Conservation (phyloP, 2,888 invertebrate genomes). For the Parelbella ahira region DNA sequence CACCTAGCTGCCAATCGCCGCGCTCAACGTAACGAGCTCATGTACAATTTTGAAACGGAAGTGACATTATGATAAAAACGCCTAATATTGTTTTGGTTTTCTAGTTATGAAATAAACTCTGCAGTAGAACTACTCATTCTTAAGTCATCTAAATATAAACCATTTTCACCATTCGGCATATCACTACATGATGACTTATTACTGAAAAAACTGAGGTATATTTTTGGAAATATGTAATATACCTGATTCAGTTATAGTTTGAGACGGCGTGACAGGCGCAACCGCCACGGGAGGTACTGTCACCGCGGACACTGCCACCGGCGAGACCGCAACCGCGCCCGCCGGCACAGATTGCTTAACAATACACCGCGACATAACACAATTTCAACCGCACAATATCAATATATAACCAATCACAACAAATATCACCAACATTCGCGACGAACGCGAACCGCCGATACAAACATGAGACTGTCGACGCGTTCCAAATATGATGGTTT, state of each 20-base stretch:
- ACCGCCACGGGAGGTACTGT: conserved; percentile 31
- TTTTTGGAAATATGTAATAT: background rate
- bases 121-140: too few relatives aligned
- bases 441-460: conserved; percentile 54
- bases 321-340: conserved; percentile 29
- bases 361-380: conserved; percentile 70
- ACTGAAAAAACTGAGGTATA: too few relatives aligned
- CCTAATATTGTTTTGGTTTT: too few relatives aligned
- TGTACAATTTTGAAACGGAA: too few relatives aligned
- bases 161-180: too few relatives aligned
- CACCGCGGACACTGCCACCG: conserved; percentile 40
- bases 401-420: conserved; percentile 29
- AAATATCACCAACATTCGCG: conserved; percentile 40
- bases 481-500: conserved; percentile 75
- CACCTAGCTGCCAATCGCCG: conserved; percentile 4
- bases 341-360: conserved; percentile 66
- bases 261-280: conserved; percentile 35
- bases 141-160: too few relatives aligned
- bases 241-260: conserved; percentile 16
- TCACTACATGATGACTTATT: too few relatives aligned
- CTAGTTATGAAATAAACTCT: too few relatives aligned
- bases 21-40: too few relatives aligned
- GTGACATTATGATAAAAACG: too few relatives aligned
- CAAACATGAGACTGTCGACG: conserved; percentile 74
- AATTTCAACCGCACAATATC: conserved; percentile 31